A percentile compares a stretch with the other conserved stretches of the same genome.
phyloP scores from a whole-genome alignment of 64 coral and sea anemone genomes.

The Trachythela sp. region DNA sequence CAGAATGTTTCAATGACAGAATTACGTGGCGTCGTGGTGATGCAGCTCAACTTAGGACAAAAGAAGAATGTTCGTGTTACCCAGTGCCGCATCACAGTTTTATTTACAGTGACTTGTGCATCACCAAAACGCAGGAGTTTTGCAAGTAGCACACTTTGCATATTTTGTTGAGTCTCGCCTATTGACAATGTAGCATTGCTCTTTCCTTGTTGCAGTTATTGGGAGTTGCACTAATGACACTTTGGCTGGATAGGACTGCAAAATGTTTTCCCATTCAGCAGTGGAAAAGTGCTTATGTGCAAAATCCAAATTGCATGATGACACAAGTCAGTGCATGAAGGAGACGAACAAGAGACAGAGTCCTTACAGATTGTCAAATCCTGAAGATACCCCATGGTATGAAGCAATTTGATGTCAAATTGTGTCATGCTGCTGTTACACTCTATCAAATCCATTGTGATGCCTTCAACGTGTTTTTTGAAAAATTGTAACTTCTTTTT shows the following conservation, averaged over 20 bases:
- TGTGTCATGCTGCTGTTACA: not conserved
- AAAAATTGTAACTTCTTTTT: slow-evolving; percentile 28
- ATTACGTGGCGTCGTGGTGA: slow-evolving; percentile 31
- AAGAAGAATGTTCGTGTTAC: slow-evolving; percentile 39
- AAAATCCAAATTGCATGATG: slow-evolving; percentile 52
- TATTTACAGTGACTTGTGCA: slow-evolving; percentile 28
- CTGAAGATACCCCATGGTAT: slow-evolving; percentile 52
- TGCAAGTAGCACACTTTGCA: slow-evolving; percentile 55
- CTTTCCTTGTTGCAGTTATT: not conserved
- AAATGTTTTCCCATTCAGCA: slow-evolving; percentile 31
- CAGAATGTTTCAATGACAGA: slow-evolving; percentile 33
- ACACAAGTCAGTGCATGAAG: not conserved
- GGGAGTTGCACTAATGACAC: not conserved
- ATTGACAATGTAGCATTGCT: slow-evolving; percentile 31
- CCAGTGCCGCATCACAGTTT: slow-evolving; percentile 35
- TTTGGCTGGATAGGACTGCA: slow-evolving; percentile 36
- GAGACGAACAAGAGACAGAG: slow-evolving; percentile 12
- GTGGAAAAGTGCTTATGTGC: slow-evolving; percentile 20
- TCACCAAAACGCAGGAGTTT: slow-evolving; percentile 36
- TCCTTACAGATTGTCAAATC: slow-evolving; percentile 30
- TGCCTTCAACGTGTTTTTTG: slow-evolving; percentile 24
- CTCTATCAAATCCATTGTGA: slow-evolving; percentile 42
- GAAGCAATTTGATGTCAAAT: slow-evolving; percentile 41
- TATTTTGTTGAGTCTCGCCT: slow-evolving; percentile 31
- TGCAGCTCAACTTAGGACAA: slow-evolving; percentile 11